Evolutionary conservation across 2,888 invertebrate species (phyloP), one percentile per base, ranked within the genome.

Genomic region (Apoda limacodes): DNA sequence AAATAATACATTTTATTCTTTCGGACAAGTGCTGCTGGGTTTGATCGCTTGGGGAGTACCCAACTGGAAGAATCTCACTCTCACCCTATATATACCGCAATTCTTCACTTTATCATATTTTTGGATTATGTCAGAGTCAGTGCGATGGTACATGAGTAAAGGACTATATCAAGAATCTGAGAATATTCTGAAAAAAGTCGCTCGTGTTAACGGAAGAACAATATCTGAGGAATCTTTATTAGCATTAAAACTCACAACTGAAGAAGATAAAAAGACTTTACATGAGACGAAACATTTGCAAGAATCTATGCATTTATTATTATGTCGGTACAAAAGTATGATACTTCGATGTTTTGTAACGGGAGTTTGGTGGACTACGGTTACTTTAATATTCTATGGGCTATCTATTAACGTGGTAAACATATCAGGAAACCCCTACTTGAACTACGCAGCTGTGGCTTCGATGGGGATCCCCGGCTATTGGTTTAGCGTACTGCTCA

Each of bases 111-210:
- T 92, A 17, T 55, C 78, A 4, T 88, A 88, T 48, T 83, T 85
- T 40, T 88, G 88, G 85, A 48, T 87, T 5, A 65, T 88, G 32
- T 84, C 87, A 0, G 90, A 90, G 60, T 89, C 89, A 3, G 78
- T 89, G 1, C 81, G 92, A 30, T 93, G 92, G 92, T 82, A 90
- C 28, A 65, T 91, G 42, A 86, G 87, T 32, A 87, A 88, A 50
- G 85, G 85, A 1, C 81, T 84, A 30, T 83, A 82, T 34, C 82
- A 85, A n/a, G 83, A 88, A 40, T 88, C 89, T 0, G 85, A 86
- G 43, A 61, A 59, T 10, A 82, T 88, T 2, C 64, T 89, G 6
- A 78, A 80, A 23, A 82, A 74, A 36, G 84, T 88, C 2, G 87
- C 90, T 0, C 67, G 62, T 42, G 65, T 85, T 0, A 90, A 90